Percentiles rank a stretch among this genome's conserved stretches.
These are phyloP conservation scores for Characodon lateralis DNA, from an alignment of 2,797 vertebrate genomes.

Conservation along the genomic window DNA sequence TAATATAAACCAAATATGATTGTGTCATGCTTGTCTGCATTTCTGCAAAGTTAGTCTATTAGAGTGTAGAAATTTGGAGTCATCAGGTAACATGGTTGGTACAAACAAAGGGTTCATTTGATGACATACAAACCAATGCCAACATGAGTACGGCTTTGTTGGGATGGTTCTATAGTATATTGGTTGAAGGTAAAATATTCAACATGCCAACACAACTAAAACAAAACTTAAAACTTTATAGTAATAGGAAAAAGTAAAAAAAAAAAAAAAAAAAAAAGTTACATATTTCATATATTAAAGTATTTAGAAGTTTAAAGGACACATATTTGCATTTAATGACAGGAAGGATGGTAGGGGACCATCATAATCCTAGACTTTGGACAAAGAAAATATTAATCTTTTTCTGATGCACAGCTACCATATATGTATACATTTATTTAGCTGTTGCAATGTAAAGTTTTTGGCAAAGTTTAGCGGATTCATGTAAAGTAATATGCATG, in stretches of 20 bases:
- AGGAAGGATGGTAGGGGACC: neutral
- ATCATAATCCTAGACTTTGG: neutral
- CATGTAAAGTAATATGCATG: neutral
- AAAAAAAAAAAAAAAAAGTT: neutral
- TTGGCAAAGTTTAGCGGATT: neutral
- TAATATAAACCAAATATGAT: neutral
- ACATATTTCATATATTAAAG: neutral
- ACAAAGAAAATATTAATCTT: neutral
- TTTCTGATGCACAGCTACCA: neutral
- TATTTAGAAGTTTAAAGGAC: neutral
- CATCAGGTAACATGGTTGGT: neutral
- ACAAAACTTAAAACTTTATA: neutral
- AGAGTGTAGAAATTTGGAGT: neutral
- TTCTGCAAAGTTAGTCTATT: neutral
- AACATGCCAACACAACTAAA: neutral
- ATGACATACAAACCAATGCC: neutral
- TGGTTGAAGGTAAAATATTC: neutral
- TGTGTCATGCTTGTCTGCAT: neutral
- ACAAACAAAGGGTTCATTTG: neutral
- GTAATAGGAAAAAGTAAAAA: too few species aligned
- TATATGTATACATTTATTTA: neutral
- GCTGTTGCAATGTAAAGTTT: neutral
- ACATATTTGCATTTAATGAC: neutral
- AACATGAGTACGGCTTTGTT: neutral
- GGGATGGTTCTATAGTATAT: neutral